Base-by-base conservation (phyloP, 2,113 vertebrate species). In the Acanthochromis polyacanthus region DNA sequence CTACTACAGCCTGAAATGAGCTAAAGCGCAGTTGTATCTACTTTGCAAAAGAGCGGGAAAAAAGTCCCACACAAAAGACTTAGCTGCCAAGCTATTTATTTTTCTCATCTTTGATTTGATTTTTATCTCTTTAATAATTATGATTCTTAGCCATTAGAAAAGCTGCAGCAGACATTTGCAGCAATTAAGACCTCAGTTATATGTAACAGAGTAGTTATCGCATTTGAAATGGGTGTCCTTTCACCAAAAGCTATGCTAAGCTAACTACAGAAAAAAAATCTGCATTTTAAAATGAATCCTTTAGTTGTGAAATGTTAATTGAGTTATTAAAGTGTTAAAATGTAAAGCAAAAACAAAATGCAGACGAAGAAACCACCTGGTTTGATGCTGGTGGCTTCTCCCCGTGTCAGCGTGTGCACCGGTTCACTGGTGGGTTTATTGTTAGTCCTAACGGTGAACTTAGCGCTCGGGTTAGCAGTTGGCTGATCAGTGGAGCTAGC, bases 401-500 rank as follows among this genome's bases (percentile, higher is more conserved):
- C 85, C 9, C 38, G 65, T 46, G 64, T 30, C 12, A 20, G 16
- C 1, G 50, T 80, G 43, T 64, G 73, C 28, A 23, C 73, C 40
- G 69, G 60, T 73, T 15, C 86, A 28, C 48, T 25, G 22, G 75
- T 92, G 53, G 87, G 50, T 59, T 75, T 71, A 73, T 43, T 25
- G 10, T 74, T 75, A 69, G 62, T 58, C 22, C 50, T 75, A 60
- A 59, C 53, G 23, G 28, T 32, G 2, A 75, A 30, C 58, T 22
- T 52, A 88, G 65, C 62, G 46, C 53, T 61, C 51, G 36, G 23
- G 75, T 62, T 46, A 68, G 40, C 0, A 32, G 56, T 8, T 52
- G 38, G 52, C 23, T 81, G 48, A 71, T 71, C 38, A 63, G 78
- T 80, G 60, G 84, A 75, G 61, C 76, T 88, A 69, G 73, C 25